Conservation (phyloP, 1,140 invertebrate genomes). For the Eumaeus atala region DNA sequence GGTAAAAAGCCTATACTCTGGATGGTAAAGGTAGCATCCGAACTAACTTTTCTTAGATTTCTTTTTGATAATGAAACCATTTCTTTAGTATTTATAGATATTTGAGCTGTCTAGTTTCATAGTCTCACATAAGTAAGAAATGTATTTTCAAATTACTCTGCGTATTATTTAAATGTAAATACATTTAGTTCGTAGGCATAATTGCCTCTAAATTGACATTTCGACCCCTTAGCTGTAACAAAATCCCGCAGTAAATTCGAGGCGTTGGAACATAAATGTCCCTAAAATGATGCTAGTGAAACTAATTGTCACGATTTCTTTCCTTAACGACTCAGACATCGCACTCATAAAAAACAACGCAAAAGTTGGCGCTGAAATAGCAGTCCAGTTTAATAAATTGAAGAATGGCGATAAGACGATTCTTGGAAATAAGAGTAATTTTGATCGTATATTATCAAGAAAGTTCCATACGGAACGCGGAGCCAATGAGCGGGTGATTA, state of each 20-base stretch:
- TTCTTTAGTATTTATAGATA: too few relatives aligned
- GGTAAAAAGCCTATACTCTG: too few relatives aligned
- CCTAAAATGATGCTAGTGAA: slow-evolving; percentile 43
- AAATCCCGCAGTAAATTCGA: slow-evolving; percentile 43
- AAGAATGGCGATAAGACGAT: slow-evolving; percentile 33
- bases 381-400: slow-evolving; percentile 77
- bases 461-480: slow-evolving; percentile 3
- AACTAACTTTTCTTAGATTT: too few relatives aligned
- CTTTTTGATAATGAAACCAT: too few relatives aligned
- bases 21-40: too few relatives aligned
- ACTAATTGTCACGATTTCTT: slow-evolving; percentile 51
- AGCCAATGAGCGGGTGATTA: background rate
- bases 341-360: slow-evolving; percentile 96
- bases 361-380: slow-evolving; percentile 87
- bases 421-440: background rate
- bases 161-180: too few relatives aligned
- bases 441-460: background rate
- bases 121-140: too few relatives aligned
- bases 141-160: too few relatives aligned
- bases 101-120: too few relatives aligned
- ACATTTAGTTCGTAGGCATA: too few relatives aligned
- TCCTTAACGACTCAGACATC: slow-evolving; percentile 80
- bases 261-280: slow-evolving; percentile 32
- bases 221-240: slow-evolving; percentile 24
- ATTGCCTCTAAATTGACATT: slow-evolving; percentile 8